These are phyloP conservation scores for Hymenopus coronatus DNA, from an alignment of 2,888 invertebrate species.

Conservation along the genomic window DNA sequence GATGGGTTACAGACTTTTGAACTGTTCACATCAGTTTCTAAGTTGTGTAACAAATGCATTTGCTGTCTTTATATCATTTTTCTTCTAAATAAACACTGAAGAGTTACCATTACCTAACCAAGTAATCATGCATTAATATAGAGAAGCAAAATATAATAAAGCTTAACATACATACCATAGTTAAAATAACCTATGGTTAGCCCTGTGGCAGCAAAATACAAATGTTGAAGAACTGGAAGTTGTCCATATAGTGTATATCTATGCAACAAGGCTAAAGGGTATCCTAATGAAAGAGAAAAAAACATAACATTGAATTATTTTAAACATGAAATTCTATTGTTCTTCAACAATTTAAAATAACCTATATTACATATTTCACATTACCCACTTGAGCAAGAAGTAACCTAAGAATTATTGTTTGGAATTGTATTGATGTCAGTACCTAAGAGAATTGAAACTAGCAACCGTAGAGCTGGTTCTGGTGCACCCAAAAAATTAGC, in stretches of 20 bases:
- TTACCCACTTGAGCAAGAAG: not conserved
- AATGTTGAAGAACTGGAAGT: slow-evolving; percentile 60
- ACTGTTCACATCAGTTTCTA: no score
- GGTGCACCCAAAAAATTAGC: slow-evolving; percentile 57
- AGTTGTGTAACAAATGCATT: no score
- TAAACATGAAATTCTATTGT: not conserved
- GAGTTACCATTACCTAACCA: no score
- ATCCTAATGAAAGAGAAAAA: slow-evolving; percentile 56
- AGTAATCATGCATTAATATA: no score
- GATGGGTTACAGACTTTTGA: no score
- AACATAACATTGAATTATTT: not conserved
- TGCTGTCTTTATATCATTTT: no score
- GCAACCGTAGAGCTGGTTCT: slow-evolving; percentile 62
- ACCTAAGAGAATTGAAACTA: slow-evolving; percentile 63
- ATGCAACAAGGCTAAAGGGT: slow-evolving; percentile 58
- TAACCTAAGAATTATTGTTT: not conserved
- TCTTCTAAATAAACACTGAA: no score
- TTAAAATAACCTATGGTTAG: slow-evolving; percentile 77
- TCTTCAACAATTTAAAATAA: no score
- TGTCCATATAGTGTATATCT: slow-evolving; percentile 51
- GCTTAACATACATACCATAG: slow-evolving; percentile 62
- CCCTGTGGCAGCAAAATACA: slow-evolving; percentile 71
- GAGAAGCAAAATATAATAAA: not conserved
- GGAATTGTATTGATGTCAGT: slow-evolving; percentile 39
- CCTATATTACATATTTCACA: no score